Base-by-base conservation (phyloP, 2,888 invertebrate genomes). In the Cheilosia urbana region DNA sequence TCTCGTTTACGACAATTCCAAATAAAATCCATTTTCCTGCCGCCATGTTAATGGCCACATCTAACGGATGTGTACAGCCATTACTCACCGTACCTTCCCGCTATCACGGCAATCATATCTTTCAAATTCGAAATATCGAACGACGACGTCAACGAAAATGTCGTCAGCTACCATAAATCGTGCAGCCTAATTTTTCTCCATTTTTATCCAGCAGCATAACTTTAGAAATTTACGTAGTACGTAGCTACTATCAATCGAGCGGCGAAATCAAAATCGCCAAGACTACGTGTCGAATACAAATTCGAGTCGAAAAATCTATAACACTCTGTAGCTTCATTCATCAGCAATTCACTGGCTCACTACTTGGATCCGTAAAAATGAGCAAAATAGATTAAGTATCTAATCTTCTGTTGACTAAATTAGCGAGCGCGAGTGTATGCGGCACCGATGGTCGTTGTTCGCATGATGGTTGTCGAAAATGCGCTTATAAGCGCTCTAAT, bases 331-430 rank as follows among this genome's bases (percentile, higher is more conserved):
- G 60, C 55, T 60, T 58, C 80, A 84, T 80, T 84, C 84, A 84
- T 80, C 80, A 84, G 84, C 34, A 60, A 84, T 84, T 84, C 84
- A 71, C 57, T 71, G 71, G 75, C 80, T 75, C 84, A 84, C 80
- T 65, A 79, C 60, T 47, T 30, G 42, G 11, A 47, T 69, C 55
- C 30, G 75, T 80, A 80, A 84, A 83, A 84, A 75, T 84, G 60
- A 75, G 84, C 84, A 55, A 75, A 84, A 84, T 79, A 84, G 79
- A 79, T 84, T 68, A 79, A 77, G 66, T 75, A 80, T 71, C 84
- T 84, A 66, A 84, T 84, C 80, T 84, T 37, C 62, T 62, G 40
- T 62, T 75, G 65, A 79, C 79, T 79, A 69, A 84, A 84, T 78
- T 78, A 78, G 78, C 73, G 69, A 71, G 79, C 51, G 79, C 51